Percentiles rank a stretch among this genome's conserved stretches.
Evolutionary conservation across 1,140 invertebrate species (phyloP).

Genomic region (Delia radicum): DNA sequence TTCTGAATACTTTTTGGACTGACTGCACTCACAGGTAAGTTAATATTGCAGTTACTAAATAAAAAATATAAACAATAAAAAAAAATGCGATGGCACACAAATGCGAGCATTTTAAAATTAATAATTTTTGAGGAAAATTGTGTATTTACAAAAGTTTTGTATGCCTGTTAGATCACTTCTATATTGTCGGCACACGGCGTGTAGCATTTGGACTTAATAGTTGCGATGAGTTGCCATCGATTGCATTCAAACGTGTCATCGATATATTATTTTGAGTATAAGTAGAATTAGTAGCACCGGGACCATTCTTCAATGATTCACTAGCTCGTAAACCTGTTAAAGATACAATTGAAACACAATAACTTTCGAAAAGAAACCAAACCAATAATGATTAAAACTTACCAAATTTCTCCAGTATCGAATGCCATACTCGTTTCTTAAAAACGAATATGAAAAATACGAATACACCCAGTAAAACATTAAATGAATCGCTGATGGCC

Average conservation of each 20-base stretch:
- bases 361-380: not conserved
- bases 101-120: not conserved
- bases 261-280: conserved; percentile 33
- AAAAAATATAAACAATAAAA: not conserved
- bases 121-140: not conserved
- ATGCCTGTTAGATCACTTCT: not conserved
- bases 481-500: conserved; percentile 62
- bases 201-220: conserved; percentile 28
- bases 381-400: conserved; percentile 10
- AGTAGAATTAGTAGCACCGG: conserved; percentile 34
- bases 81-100: not conserved
- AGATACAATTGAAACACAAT: not conserved
- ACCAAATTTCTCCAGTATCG: conserved; percentile 60
- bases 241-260: conserved; percentile 29
- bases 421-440: conserved; percentile 62
- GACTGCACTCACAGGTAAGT: not conserved
- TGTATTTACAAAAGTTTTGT: not conserved
- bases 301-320: conserved; percentile 26
- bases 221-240: conserved; percentile 28
- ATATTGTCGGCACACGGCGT: not conserved
- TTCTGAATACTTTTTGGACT: not conserved
- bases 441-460: conserved; percentile 68
- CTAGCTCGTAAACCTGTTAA: conserved; percentile 25
- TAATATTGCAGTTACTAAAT: not conserved
- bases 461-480: conserved; percentile 65